A percentile compares a stretch with the other conserved stretches of the same genome.
Evolutionary conservation across 2,113 vertebrate genomes (phyloP).

Genomic region (Siniperca chuatsi): DNA sequence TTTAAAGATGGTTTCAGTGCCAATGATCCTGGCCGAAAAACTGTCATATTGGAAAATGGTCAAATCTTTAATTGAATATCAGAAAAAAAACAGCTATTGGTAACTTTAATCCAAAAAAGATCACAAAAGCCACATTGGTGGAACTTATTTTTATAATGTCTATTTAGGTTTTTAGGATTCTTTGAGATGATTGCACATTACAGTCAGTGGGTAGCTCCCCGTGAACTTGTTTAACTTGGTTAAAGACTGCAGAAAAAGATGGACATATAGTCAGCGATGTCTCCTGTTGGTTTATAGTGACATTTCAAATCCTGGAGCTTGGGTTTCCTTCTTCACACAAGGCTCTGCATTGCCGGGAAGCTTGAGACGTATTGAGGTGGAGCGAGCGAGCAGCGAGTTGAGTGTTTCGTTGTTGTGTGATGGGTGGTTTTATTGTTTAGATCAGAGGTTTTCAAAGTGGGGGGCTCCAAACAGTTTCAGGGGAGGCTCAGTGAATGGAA

Average conservation of each 20-base stretch:
- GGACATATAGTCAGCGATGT: background rate
- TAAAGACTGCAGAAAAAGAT: background rate
- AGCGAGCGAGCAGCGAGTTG: background rate
- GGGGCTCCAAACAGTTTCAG: too few species aligned
- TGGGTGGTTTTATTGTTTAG: background rate
- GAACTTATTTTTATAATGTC: background rate
- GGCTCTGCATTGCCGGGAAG: background rate
- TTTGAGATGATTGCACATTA: background rate
- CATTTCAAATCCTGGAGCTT: background rate
- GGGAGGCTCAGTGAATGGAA: too few species aligned
- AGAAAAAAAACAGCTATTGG: background rate
- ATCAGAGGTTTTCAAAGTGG: background rate
- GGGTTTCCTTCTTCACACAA: too few species aligned
- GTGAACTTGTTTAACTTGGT: background rate
- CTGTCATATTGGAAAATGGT: background rate
- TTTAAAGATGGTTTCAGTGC: background rate
- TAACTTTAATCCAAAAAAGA: background rate
- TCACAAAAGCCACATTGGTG: background rate
- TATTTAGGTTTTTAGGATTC: background rate
- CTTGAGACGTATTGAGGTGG: background rate
- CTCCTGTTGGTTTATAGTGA: background rate
- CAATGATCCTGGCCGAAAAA: background rate
- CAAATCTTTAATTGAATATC: background rate
- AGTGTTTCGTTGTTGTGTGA: background rate
- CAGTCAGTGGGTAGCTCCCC: background rate